phyloP scores from a whole-genome alignment of 2,888 invertebrate species.

The Endomychus coccineus region DNA sequence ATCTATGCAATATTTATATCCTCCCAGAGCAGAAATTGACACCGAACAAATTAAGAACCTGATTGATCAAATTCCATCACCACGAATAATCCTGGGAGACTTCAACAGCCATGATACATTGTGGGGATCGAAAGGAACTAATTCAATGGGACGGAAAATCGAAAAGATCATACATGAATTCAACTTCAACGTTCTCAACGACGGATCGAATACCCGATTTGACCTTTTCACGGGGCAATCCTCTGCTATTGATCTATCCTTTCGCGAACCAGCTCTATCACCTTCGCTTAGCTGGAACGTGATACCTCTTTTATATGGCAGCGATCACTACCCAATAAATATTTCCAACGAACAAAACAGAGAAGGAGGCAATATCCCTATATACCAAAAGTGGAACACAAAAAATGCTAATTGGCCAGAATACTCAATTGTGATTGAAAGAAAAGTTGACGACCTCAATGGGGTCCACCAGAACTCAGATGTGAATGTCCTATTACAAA shows the following conservation, averaged over 20 bases:
- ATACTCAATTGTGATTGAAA: constrained; percentile 3
- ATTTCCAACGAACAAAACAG: constrained; percentile 3
- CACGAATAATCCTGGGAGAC: constrained; percentile 10
- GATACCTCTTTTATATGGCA: constrained; percentile 6
- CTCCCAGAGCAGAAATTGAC: no score
- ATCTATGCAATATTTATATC: constrained; percentile 12
- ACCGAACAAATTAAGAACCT: no score
- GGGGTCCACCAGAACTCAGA: constrained; percentile 1
- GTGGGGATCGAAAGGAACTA: constrained; percentile 10
- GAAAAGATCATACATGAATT: constrained; percentile 3
- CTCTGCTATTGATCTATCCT: constrained; percentile 10
- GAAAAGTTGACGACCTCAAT: neutral
- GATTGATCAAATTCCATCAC: constrained; percentile 13
- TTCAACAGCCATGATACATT: constrained; percentile 13
- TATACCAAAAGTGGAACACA: constrained; percentile 11
- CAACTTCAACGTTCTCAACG: constrained; percentile 9
- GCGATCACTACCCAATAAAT: constrained; percentile 13
- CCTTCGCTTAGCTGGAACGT: constrained; percentile 4
- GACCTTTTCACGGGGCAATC: constrained; percentile 6
- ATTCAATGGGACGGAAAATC: constrained; percentile 6
- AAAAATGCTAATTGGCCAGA: constrained; percentile 9
- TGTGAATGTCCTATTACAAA: no score
- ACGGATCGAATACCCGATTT: constrained; percentile 6
- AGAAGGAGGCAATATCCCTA: neutral
- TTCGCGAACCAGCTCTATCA: constrained; percentile 2